phyloP scores from a whole-genome alignment of 2,888 invertebrate species.

The Drosophila lacicola region DNA sequence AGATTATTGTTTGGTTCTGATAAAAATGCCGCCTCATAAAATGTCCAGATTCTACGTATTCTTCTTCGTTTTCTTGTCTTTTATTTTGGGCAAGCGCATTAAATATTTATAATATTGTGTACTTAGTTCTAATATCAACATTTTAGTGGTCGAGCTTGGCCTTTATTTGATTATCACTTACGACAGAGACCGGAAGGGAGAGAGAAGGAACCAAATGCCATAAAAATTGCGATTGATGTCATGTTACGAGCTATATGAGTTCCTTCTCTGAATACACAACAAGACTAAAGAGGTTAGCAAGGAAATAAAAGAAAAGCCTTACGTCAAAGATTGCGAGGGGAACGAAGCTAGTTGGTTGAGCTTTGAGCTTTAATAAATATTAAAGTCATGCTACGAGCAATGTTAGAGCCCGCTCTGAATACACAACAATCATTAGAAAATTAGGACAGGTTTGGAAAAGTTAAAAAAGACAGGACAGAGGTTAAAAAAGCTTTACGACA shows the following conservation, averaged over 20 bases:
- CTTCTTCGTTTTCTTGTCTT: slow-evolving; percentile 8
- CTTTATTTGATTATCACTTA: slow-evolving; percentile 61
- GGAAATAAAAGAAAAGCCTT: neutral
- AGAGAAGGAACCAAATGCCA: slow-evolving; percentile 27
- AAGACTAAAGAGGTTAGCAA: neutral
- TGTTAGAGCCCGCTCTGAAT: neutral
- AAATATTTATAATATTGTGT: slow-evolving; percentile 77
- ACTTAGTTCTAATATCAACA: slow-evolving; percentile 70
- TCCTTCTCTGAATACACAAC: neutral
- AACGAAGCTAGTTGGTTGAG: neutral
- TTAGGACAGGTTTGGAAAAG: neutral
- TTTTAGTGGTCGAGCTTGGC: slow-evolving; percentile 36
- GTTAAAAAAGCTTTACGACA: neutral
- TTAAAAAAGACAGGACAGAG: neutral
- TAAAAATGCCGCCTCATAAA: slow-evolving; percentile 58
- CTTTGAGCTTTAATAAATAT: slow-evolving; percentile 2
- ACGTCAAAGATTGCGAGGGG: neutral
- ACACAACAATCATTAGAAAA: neutral
- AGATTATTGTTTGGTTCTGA: slow-evolving; percentile 47
- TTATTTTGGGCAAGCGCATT: slow-evolving; percentile 57
- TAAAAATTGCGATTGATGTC: slow-evolving; percentile 52
- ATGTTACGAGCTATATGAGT: slow-evolving; percentile 9
- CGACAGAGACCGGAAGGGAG: neutral
- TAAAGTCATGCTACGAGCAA: slow-evolving; percentile 30
- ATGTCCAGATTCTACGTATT: slow-evolving; percentile 27